Evolutionary conservation across 2,888 invertebrate genomes (phyloP).

Genomic region (Peribatodes rhomboidaria): DNA sequence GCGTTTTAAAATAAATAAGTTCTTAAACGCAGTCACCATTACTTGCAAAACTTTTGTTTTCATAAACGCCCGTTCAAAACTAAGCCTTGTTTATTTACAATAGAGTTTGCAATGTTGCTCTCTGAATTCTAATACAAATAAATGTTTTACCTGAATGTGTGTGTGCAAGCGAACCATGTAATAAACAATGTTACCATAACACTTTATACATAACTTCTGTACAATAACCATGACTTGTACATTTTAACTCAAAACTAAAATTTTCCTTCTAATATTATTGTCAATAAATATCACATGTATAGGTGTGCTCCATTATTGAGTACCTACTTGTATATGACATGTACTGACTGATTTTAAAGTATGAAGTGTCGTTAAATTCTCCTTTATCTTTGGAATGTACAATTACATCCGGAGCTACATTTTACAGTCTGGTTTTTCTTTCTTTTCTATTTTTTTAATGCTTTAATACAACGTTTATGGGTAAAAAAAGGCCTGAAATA

Average conservation of each 20-base stretch:
- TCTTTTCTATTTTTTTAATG: no score
- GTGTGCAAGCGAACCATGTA: slow-evolving; percentile 29
- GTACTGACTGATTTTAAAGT: neutral
- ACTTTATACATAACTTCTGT: neutral
- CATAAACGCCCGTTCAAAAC: slow-evolving; percentile 18
- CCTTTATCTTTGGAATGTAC: no score
- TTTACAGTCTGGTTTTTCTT: no score
- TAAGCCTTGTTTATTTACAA: slow-evolving; percentile 30
- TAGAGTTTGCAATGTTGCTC: slow-evolving; percentile 24
- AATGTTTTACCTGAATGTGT: slow-evolving; percentile 14
- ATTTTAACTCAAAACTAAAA: slow-evolving; percentile 2
- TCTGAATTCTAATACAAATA: slow-evolving; percentile 10
- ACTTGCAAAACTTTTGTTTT: slow-evolving; percentile 34
- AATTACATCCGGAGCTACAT: no score
- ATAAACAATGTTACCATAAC: slow-evolving; percentile 6
- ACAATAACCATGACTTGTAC: slow-evolving; percentile 12
- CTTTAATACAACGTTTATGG: no score
- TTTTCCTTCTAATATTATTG: slow-evolving; percentile 4
- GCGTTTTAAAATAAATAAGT: neutral
- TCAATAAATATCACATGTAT: neutral
- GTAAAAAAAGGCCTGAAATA: no score
- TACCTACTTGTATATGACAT: neutral
- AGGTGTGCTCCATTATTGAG: neutral
- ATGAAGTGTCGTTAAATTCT: no score
- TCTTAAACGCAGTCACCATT: slow-evolving; percentile 29